A percentile compares a stretch with the other conserved stretches of the same genome.
Evolutionary conservation across 2,113 vertebrate genomes (phyloP).

Genomic region (Manacus vitellinus): DNA sequence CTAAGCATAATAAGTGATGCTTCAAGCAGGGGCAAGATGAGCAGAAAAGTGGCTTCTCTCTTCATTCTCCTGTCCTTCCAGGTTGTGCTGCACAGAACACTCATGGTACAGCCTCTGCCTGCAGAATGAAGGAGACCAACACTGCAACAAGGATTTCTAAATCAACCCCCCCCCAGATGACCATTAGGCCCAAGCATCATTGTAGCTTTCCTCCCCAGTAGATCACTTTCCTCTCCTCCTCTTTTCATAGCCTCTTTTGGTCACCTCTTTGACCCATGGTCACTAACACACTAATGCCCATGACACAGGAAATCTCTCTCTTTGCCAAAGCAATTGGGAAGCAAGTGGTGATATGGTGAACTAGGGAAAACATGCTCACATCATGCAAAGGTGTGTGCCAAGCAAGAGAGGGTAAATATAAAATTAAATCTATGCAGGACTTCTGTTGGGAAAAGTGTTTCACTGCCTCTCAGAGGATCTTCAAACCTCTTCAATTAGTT

Average conservation of each 20-base stretch:
- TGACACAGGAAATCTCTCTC: not conserved
- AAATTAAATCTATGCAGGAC: not conserved
- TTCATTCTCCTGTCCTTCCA: not conserved
- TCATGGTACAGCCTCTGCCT: not conserved
- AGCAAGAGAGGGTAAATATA: not conserved
- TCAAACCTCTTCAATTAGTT: not conserved
- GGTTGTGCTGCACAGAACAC: not conserved
- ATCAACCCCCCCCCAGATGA: accelerated
- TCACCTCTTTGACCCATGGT: not conserved
- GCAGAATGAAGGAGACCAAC: not conserved
- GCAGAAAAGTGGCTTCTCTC: not conserved
- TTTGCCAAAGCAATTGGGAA: not conserved
- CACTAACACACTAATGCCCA: not conserved
- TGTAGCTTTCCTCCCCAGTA: not conserved
- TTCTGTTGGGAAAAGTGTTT: not conserved
- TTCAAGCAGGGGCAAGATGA: not conserved
- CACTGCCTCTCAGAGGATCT: not conserved
- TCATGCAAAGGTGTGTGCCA: not conserved
- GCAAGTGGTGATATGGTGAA: not conserved
- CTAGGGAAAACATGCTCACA: not conserved
- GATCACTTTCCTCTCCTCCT: not conserved
- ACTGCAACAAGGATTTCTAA: not conserved
- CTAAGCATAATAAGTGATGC: not conserved
- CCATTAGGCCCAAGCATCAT: not conserved
- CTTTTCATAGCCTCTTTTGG: not conserved